phyloP scores from a whole-genome alignment of 2,888 invertebrate genomes.

The Papilio gigon region DNA sequence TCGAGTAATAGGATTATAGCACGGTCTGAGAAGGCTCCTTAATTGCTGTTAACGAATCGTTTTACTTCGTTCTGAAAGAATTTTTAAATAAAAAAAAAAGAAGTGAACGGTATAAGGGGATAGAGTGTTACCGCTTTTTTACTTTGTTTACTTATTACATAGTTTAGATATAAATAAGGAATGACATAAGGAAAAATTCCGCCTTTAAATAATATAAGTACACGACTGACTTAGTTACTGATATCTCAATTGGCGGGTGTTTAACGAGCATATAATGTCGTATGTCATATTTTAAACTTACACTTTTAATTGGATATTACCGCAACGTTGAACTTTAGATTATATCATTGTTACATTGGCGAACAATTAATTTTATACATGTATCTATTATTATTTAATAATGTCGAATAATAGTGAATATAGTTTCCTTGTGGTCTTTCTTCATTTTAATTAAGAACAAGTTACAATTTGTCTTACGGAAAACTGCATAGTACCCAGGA shows the following conservation, averaged over 20 bases:
- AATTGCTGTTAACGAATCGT: conserved; percentile 62
- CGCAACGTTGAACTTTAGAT: neutral
- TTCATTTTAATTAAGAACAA: too few species aligned
- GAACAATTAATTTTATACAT: neutral
- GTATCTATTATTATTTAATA: too few species aligned
- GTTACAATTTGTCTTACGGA: too few species aligned
- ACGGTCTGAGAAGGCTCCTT: conserved; percentile 57
- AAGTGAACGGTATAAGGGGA: neutral
- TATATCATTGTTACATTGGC: neutral
- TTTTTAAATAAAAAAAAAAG: conserved; percentile 13
- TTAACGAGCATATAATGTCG: too few species aligned
- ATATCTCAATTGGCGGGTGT: too few species aligned
- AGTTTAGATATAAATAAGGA: neutral
- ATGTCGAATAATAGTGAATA: too few species aligned
- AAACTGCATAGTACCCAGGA: too few species aligned
- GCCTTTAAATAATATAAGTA: neutral
- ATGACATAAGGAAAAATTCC: neutral
- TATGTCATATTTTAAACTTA: neutral
- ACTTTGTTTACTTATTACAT: neutral
- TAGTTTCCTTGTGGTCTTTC: too few species aligned
- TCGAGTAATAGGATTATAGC: conserved; percentile 57
- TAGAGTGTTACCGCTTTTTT: too few species aligned
- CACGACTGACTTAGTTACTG: too few species aligned
- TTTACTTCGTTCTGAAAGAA: conserved; percentile 44
- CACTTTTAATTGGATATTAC: neutral